These are phyloP conservation scores for Chaetogeoica ovagalla DNA, from an alignment of 2,888 invertebrate species.

Conservation along the genomic window DNA sequence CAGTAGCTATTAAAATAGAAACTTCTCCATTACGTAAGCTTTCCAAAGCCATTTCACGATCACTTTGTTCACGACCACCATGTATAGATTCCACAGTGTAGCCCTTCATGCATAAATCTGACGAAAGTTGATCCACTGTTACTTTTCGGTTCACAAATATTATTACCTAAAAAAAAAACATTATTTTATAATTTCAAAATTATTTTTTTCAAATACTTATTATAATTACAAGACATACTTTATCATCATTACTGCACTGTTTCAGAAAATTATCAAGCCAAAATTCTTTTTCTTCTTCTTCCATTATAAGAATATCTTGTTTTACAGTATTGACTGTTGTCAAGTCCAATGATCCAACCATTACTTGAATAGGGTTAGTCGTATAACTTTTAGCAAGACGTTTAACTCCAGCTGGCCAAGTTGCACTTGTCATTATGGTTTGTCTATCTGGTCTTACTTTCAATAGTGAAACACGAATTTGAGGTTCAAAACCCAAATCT, in stretches of 20 bases:
- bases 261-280: constrained; percentile 40
- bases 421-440: constrained; percentile 95
- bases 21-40: constrained; percentile 81
- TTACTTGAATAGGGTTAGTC: constrained; percentile 86
- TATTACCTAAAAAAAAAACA: constrained; percentile 70
- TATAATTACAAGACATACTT: constrained; percentile 12
- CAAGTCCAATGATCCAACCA: constrained; percentile 84
- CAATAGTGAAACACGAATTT: constrained; percentile 80
- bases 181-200: not conserved
- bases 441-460: constrained; percentile 86
- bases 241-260: constrained; percentile 22
- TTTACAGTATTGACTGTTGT: constrained; percentile 86
- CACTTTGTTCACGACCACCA: constrained; percentile 80
- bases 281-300: constrained; percentile 71
- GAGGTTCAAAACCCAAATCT: constrained; percentile 85
- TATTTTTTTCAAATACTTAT: too few species aligned
- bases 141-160: constrained; percentile 88
- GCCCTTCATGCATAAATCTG: constrained; percentile 73
- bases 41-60: constrained; percentile 70
- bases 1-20: constrained; percentile 87
- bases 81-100: constrained; percentile 80
- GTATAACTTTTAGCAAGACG: constrained; percentile 84
- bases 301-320: constrained; percentile 76
- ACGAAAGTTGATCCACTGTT: constrained; percentile 79
- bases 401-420: constrained; percentile 89